Percentiles rank a stretch among this genome's conserved stretches.
Evolutionary conservation across 2,797 vertebrate genomes (phyloP).

Genomic region (Ibycter americanus): DNA sequence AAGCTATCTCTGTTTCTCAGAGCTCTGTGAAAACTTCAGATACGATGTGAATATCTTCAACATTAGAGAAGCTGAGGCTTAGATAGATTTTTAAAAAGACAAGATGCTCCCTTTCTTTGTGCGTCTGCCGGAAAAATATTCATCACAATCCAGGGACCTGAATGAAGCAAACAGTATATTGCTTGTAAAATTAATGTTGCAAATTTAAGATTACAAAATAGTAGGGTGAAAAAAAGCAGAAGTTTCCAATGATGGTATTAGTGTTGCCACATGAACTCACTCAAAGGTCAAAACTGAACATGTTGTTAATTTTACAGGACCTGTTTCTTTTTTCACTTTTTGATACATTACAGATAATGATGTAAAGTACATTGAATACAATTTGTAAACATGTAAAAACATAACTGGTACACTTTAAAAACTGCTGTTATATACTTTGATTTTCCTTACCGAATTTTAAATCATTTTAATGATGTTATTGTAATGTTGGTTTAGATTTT

Average conservation of each 20-base stretch:
- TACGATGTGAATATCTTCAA: background rate
- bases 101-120: background rate
- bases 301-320: background rate
- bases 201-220: background rate
- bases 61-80: background rate
- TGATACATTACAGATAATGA: background rate
- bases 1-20: constrained; percentile 24
- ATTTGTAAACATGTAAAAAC: background rate
- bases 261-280: background rate
- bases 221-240: background rate
- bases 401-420: background rate
- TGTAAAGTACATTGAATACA: background rate
- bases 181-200: background rate
- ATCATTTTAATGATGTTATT: background rate
- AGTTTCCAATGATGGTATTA: background rate
- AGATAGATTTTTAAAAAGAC: background rate
- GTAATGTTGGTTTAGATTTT: background rate
- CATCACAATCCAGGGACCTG: fast-evolving
- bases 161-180: background rate
- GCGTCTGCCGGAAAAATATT: background rate
- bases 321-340: background rate
- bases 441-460: background rate
- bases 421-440: background rate
- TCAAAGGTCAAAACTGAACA: background rate
- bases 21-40: background rate